Percentiles rank a stretch among this genome's conserved stretches.
phyloP scores from a whole-genome alignment of 2,888 invertebrate species.

The Bugula neritina region DNA sequence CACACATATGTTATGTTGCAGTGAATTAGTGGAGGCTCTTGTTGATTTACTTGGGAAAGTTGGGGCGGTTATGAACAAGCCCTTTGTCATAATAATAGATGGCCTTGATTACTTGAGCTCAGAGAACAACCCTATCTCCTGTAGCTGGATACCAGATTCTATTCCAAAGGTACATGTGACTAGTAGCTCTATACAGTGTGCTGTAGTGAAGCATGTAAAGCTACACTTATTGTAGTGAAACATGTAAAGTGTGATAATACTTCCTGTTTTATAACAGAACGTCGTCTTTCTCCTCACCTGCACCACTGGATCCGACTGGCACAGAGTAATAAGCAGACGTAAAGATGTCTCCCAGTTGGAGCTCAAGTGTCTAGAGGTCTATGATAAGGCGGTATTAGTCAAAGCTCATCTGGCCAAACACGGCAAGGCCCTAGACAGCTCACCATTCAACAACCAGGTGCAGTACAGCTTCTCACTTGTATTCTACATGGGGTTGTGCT shows the following conservation, averaged over 20 bases:
- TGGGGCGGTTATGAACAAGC: slow-evolving; percentile 34
- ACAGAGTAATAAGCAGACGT: slow-evolving; percentile 37
- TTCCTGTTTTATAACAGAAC: slow-evolving; percentile 39
- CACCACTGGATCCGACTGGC: slow-evolving; percentile 37
- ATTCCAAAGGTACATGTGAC: slow-evolving; percentile 43
- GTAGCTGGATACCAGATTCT: slow-evolving; percentile 49
- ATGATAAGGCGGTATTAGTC: slow-evolving; percentile 48
- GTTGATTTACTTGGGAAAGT: slow-evolving; percentile 39
- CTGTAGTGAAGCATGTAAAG: no score
- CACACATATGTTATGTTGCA: slow-evolving; percentile 33
- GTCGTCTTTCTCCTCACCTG: slow-evolving; percentile 47
- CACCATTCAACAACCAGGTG: slow-evolving; percentile 54
- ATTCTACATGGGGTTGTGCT: no score
- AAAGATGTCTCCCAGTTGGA: slow-evolving; percentile 33
- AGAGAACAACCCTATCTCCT: slow-evolving; percentile 41
- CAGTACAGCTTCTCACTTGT: neutral
- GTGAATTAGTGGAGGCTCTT: slow-evolving; percentile 42
- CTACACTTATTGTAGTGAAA: no score
- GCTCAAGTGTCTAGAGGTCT: slow-evolving; percentile 43
- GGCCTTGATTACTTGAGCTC: slow-evolving; percentile 49
- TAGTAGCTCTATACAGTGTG: no score
- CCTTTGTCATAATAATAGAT: slow-evolving; percentile 49
- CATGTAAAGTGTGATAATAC: no score
- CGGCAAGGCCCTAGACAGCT: slow-evolving; percentile 52
- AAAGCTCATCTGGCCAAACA: slow-evolving; percentile 43